Percentiles rank a stretch among this genome's conserved stretches.
These are phyloP conservation scores for Capitella teleta DNA, from an alignment of 1,140 invertebrate species.

Conservation along the genomic window DNA sequence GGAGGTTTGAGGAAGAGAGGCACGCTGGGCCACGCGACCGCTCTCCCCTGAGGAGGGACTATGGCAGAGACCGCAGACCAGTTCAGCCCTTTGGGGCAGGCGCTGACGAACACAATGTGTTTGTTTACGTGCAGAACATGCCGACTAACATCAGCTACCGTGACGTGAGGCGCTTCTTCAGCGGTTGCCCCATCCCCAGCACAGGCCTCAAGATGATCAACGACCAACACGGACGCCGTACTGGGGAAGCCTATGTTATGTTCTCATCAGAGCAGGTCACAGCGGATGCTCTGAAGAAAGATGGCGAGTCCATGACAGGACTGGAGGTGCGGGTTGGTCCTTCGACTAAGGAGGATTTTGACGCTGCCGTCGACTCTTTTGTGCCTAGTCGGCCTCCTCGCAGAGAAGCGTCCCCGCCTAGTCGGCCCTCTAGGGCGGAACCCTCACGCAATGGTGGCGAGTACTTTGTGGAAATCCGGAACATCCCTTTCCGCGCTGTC, in stretches of 20 bases:
- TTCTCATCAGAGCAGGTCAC: constrained; percentile 56
- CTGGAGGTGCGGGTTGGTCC: constrained; percentile 23
- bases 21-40: no score
- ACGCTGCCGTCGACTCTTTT: constrained; percentile 24
- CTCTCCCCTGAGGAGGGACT: no score
- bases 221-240: constrained; percentile 62
- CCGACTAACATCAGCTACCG: constrained; percentile 34
- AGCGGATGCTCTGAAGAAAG: constrained; percentile 54
- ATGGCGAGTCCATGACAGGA: constrained; percentile 36
- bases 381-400: neutral
- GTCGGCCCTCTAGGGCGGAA: constrained; percentile 8
- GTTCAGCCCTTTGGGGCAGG: neutral
- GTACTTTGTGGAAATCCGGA: constrained; percentile 13
- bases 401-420: neutral
- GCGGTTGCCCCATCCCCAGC: constrained; percentile 61
- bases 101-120: neutral
- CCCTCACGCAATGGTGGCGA: neutral
- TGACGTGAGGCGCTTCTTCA: constrained; percentile 70
- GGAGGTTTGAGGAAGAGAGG: no score
- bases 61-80: no score
- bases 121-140: constrained; percentile 20
- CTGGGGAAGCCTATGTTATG: constrained; percentile 66
- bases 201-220: constrained; percentile 76
- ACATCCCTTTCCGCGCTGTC: constrained; percentile 17
- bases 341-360: constrained; percentile 26